These are phyloP conservation scores for Sebastes cheni DNA, from an alignment of 2,797 vertebrate genomes.

Conservation along the genomic window DNA sequence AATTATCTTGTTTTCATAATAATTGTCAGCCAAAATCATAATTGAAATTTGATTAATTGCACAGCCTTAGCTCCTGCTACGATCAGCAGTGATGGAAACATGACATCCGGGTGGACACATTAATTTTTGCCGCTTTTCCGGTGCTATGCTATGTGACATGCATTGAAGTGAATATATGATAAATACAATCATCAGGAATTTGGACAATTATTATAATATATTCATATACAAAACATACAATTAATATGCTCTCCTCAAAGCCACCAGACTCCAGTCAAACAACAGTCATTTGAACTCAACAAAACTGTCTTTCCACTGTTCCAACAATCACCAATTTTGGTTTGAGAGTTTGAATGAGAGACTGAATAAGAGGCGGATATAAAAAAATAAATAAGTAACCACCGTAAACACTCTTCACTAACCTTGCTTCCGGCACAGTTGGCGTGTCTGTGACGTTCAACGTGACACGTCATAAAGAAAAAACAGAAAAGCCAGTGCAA, in stretches of 20 bases:
- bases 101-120: not conserved
- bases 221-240: accelerated
- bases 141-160: not conserved
- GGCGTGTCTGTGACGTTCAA: not conserved
- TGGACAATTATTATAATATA: not conserved
- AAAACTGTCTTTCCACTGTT: no score
- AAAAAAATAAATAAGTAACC: not conserved
- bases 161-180: not conserved
- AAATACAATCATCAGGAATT: not conserved
- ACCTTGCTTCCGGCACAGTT: accelerated
- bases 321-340: no score
- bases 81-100: not conserved
- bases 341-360: no score
- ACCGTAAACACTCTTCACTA: not conserved
- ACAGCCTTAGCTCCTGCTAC: accelerated
- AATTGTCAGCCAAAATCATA: no score
- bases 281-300: no score
- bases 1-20: no score
- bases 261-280: no score
- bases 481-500: no score
- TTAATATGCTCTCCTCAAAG: no score
- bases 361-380: no score
- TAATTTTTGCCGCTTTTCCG: not conserved
- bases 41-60: no score
- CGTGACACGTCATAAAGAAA: not conserved